Conservation (phyloP, 2,888 invertebrate species). For the Anthophora plumipes region DNA sequence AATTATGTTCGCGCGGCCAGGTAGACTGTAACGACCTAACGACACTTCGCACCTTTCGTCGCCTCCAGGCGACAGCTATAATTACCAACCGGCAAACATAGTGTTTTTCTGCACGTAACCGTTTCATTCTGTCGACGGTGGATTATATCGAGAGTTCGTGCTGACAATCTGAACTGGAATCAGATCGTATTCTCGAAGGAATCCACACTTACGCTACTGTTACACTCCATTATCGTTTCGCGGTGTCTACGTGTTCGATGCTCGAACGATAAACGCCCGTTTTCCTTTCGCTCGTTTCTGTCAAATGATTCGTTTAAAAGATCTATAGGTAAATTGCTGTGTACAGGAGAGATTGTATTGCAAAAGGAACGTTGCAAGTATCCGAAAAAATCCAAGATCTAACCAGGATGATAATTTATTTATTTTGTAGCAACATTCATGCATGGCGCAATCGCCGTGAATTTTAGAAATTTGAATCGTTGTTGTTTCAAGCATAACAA, state of each 20-base stretch:
- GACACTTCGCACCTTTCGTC: slow-evolving; percentile 68
- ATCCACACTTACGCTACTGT: slow-evolving; percentile 12
- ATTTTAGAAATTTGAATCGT: too few relatives aligned
- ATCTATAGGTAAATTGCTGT: neutral
- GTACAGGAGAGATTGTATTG: too few relatives aligned
- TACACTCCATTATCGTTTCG: slow-evolving; percentile 25
- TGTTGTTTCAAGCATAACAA: too few relatives aligned
- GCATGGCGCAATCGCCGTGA: too few relatives aligned
- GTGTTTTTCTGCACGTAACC: slow-evolving; percentile 67
- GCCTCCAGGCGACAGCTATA: slow-evolving; percentile 49
- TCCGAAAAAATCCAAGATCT: too few relatives aligned
- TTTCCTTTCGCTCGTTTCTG: slow-evolving; percentile 20
- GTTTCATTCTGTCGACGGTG: slow-evolving; percentile 56
- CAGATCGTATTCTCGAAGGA: slow-evolving; percentile 45
- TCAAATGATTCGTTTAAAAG: neutral
- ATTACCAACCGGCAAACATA: slow-evolving; percentile 50
- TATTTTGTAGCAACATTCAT: too few relatives aligned
- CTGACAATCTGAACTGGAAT: slow-evolving; percentile 56
- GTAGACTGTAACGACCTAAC: slow-evolving; percentile 56
- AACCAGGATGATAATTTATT: too few relatives aligned
- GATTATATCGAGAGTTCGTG: slow-evolving; percentile 57
- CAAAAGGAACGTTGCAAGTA: too few relatives aligned
- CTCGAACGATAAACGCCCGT: slow-evolving; percentile 26
- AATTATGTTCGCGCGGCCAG: slow-evolving; percentile 42
- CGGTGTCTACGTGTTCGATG: neutral